A percentile compares a stretch with the other conserved stretches of the same genome.
phyloP scores from a whole-genome alignment of 1,140 invertebrate genomes.

The Apis dorsata region DNA sequence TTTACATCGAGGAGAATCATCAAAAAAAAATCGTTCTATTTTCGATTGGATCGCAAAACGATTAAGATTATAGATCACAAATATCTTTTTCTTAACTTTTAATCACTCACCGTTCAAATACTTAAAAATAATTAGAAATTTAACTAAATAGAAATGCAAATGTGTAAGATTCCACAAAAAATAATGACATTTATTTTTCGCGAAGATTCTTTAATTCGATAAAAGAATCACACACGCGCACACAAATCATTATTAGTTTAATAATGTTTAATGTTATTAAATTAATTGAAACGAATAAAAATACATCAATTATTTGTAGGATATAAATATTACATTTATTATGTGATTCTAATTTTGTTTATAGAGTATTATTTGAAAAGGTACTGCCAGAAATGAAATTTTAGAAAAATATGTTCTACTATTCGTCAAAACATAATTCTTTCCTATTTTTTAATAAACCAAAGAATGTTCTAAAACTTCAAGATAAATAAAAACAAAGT shows the following conservation, averaged over 20 bases:
- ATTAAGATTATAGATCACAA: background rate
- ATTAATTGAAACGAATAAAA: background rate
- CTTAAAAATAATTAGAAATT: background rate
- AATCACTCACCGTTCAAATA: constrained; percentile 3
- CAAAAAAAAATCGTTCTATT: background rate
- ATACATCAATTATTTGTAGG: background rate
- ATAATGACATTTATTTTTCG: background rate
- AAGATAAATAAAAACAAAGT: background rate
- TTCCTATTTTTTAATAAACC: background rate
- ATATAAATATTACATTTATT: background rate
- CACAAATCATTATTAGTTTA: background rate
- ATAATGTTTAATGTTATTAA: background rate
- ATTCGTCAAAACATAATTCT: background rate
- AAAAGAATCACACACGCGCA: background rate
- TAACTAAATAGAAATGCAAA: background rate
- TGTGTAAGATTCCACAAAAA: background rate
- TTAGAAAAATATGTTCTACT: background rate
- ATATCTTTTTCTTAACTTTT: background rate
- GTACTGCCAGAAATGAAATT: background rate
- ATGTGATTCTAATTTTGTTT: background rate
- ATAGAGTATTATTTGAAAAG: constrained; percentile 22
- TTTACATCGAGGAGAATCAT: background rate
- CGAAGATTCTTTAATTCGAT: background rate
- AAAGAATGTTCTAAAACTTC: background rate
- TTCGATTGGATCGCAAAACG: background rate